phyloP scores from a whole-genome alignment of 2,888 invertebrate species.

The Germaria angustata region DNA sequence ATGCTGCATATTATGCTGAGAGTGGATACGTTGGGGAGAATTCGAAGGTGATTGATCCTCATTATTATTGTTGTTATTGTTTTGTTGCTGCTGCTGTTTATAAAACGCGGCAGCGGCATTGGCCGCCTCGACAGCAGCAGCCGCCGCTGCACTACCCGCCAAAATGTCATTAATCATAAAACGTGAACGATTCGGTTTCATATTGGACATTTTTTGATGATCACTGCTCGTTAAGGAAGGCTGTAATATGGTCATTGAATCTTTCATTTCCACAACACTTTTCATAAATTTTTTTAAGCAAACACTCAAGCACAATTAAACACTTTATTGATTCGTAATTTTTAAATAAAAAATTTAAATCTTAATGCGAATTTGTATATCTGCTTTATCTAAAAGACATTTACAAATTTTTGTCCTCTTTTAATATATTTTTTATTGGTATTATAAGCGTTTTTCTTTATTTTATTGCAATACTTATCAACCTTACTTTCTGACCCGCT shows the following conservation, averaged over 20 bases:
- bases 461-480: slow-evolving; percentile 14
- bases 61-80: slow-evolving; percentile 65
- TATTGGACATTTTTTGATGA: slow-evolving; percentile 72
- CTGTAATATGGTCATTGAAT: slow-evolving; percentile 78
- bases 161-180: slow-evolving; percentile 78
- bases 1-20: slow-evolving; percentile 68
- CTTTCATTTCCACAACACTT: slow-evolving; percentile 74
- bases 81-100: slow-evolving; percentile 71
- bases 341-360: not conserved
- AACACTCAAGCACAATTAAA: not conserved
- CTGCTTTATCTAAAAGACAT: not conserved
- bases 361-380: not conserved
- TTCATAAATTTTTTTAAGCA: slow-evolving; percentile 35
- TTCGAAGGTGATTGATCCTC: slow-evolving; percentile 44
- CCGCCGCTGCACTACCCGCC: slow-evolving; percentile 75
- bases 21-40: slow-evolving; percentile 57
- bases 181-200: slow-evolving; percentile 77
- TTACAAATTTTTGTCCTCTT: not conserved
- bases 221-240: slow-evolving; percentile 72
- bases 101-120: slow-evolving; percentile 74
- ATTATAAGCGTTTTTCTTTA: not conserved
- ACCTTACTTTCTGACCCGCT: slow-evolving; percentile 57
- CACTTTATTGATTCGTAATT: not conserved
- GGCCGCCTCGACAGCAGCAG: slow-evolving; percentile 73
- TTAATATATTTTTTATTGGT: not conserved